Evolutionary conservation across 2,888 invertebrate species (phyloP), one percentile per base, ranked within the genome.

Genomic region (Spodoptera exigua): DNA sequence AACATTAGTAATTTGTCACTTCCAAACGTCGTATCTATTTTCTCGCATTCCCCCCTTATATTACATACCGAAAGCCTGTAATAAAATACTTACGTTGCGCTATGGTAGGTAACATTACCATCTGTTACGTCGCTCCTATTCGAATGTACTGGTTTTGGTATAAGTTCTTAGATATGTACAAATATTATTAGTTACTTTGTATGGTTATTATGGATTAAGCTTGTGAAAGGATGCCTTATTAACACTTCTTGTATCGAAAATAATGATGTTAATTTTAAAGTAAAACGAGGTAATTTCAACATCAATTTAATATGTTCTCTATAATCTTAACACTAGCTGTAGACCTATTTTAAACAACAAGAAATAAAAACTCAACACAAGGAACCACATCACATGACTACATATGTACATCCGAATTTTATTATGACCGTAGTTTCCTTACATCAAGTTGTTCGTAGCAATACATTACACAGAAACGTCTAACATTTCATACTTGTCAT

Each of bases 71-170:
- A 78, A 78, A 72, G 65, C 72, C 61, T 48, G 56, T 66, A 66
- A 73, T 66, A 73, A 74, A 69, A 69, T 70, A 74, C 62, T 70
- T 66, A 56, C 59, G 65, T 61, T 61, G 57, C 61, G 59, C 77
- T 81, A 81, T 74, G 79, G 76, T 74, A 81, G 76, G 81, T 80
- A 82, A 80, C 74, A 59, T 74, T 65, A 60, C 75, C 80, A 80
- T 76, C 75, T 80, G 80, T 65, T 76, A 76, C 78, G 48, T 51
- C 37, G 54, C 21, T 49, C 55, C 39, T 61, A 61, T 63, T 59
- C 40, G 45, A 55, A 35, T 43, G 45, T 62, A 36, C 27, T 54
- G 13, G 37, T 21, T 35, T 13, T 1, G 3, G 2, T 14, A 36
- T 45, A 32, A 1, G n/a, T 48, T 27, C 5, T 27, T 7, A 9